Evolutionary conservation across 2,113 vertebrate genomes (phyloP).

Genomic region (Emydocephalus ijimae): DNA sequence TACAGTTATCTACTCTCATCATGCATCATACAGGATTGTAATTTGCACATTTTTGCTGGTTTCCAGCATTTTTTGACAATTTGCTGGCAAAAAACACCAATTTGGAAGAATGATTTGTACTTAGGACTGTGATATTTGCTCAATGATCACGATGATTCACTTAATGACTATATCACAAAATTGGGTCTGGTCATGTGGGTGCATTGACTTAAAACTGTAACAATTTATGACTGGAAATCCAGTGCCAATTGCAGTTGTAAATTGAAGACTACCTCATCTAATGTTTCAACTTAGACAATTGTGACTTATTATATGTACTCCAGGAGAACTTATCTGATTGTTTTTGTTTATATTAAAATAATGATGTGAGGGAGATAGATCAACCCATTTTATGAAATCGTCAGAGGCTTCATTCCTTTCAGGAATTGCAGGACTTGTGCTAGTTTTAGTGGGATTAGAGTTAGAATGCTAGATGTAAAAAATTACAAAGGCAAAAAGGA

Average conservation of each 20-base stretch:
- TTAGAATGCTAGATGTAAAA: neutral
- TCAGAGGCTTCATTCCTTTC: neutral
- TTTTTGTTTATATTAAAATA: neutral
- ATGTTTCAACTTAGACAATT: neutral
- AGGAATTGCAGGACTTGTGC: neutral
- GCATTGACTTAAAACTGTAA: neutral
- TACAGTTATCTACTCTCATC: neutral
- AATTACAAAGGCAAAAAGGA: neutral
- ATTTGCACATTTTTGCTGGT: neutral
- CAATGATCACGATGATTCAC: neutral
- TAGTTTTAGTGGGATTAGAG: neutral
- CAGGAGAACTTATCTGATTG: neutral
- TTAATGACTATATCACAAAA: neutral
- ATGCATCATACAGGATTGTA: neutral
- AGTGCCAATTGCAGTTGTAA: neutral
- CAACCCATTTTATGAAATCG: neutral
- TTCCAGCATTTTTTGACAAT: too few species aligned
- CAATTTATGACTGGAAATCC: neutral
- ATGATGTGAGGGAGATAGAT: neutral
- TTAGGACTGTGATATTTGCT: neutral
- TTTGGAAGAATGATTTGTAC: neutral
- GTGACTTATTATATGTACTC: neutral
- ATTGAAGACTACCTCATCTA: neutral
- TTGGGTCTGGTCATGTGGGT: neutral
- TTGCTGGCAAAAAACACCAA: neutral